These are phyloP conservation scores for Orientallactaga sibirica DNA, from an alignment of 2,797 vertebrate genomes.

Conservation along the genomic window DNA sequence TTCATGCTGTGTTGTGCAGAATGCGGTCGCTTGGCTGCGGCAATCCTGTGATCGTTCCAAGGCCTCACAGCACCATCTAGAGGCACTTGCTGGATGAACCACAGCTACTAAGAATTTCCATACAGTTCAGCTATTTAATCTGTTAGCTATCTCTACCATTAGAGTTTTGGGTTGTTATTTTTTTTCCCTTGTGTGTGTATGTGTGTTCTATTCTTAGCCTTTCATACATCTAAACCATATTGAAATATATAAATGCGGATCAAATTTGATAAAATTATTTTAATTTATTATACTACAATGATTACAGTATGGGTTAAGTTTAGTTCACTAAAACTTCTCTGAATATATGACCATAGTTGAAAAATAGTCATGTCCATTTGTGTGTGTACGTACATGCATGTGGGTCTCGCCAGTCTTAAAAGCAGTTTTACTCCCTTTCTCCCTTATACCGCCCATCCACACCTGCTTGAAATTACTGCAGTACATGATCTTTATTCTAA, in stretches of 20 bases:
- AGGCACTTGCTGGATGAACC: slow-evolving; percentile 76
- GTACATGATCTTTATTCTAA: background rate
- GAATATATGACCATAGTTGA: background rate
- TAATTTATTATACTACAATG: background rate
- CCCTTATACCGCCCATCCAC: background rate
- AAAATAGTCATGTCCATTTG: background rate
- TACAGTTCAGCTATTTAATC: slow-evolving; percentile 9
- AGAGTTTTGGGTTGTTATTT: background rate
- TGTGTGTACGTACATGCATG: rapidly evolving
- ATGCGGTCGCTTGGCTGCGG: background rate
- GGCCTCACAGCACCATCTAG: slow-evolving; percentile 83
- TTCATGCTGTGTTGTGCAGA: background rate
- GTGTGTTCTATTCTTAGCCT: slow-evolving; percentile 29
- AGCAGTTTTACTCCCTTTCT: background rate
- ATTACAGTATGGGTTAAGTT: background rate
- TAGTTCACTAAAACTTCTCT: slow-evolving; percentile 47
- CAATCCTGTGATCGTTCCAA: background rate
- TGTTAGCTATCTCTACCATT: slow-evolving; percentile 17
- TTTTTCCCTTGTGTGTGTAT: background rate
- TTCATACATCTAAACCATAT: background rate
- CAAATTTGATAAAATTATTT: background rate
- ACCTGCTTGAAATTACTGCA: slow-evolving; percentile 44
- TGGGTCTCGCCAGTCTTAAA: background rate
- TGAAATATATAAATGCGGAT: background rate
- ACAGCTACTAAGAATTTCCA: background rate